Evolutionary conservation across 1,140 invertebrate genomes (phyloP), one percentile per base, ranked within the genome.

Genomic region (Cydia pomonella): DNA sequence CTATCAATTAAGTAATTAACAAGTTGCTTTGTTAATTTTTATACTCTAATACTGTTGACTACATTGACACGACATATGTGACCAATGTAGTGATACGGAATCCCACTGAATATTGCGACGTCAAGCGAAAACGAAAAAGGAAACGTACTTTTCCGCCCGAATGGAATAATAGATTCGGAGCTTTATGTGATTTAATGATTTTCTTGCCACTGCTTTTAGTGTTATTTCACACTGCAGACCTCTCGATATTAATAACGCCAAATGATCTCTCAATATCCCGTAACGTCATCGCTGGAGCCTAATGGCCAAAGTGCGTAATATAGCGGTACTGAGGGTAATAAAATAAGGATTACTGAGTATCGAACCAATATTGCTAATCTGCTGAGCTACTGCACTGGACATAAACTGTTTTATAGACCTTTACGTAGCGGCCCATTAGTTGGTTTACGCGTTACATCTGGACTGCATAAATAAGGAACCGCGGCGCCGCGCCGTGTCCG

Each of bases 341-440:
- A 69, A 73, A 21, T 69, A 59, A 10, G 53, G 75, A 71, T 75
- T 78, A 78, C 25, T 18, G 73, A 76, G 71, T 78, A 78, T 76
- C 72, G 50, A 41, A 62, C 59, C 72, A 72, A 76, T 76, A 76
- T 83, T 75, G 73, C 53, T 85, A 81, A 82, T 79, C 80, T 76
- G 71, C 73, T 66, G 59, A 76, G 74, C 75, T 71, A 77, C 13
- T 80, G 78, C 78, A 81, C 62, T 59, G 66, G 75, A 80, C 78
- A 80, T 86, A 82, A 85, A 84, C 76, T 21, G 73, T 79, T 87
- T 84, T 87, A 88, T 83, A 82, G 80, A 23, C 73, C 76, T 86
- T 85, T 83, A 82, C 80, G 78, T 80, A 79, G 59, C 76, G 75
- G 78, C 71, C 81, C 73, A 82, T 84, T 85, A 82, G 77, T 74